Evolutionary conservation across 2,888 invertebrate species (phyloP).

Genomic region (Ramazzottius varieornatus): DNA sequence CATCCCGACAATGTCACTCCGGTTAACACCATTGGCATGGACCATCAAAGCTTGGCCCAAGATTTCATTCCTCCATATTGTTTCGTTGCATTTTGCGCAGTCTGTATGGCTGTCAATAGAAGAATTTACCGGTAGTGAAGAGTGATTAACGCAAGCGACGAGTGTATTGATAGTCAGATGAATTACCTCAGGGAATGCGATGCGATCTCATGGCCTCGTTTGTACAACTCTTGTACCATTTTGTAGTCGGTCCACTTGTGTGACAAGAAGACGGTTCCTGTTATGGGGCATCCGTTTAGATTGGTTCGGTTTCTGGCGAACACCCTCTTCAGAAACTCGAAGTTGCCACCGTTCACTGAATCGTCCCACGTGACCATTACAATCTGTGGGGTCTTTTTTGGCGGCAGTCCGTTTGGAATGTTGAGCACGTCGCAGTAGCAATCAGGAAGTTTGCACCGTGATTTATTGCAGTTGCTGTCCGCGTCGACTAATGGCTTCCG

Average conservation of each 20-base stretch:
- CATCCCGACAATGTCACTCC: background rate
- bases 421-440: background rate
- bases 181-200: slow-evolving; percentile 12
- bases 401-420: background rate
- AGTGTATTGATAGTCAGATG: background rate
- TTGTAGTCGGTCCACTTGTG: slow-evolving; percentile 9
- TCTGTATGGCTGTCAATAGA: background rate
- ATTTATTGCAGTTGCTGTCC: background rate
- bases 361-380: slow-evolving; percentile 16
- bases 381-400: slow-evolving; percentile 12
- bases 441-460: background rate
- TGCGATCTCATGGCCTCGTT: slow-evolving; percentile 12
- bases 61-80: background rate
- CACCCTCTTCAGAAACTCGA: slow-evolving; percentile 10
- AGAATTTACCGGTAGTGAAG: background rate
- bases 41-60: background rate
- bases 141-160: background rate
- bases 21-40: background rate
- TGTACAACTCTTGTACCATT: slow-evolving; percentile 8
- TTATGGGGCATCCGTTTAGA: slow-evolving; percentile 10
- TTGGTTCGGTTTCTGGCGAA: slow-evolving; percentile 7
- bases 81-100: background rate
- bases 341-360: slow-evolving; percentile 10
- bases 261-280: slow-evolving; percentile 9
- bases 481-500: too few species aligned